Conservation (phyloP, 2,113 vertebrate species). For the Corythornis vintsioides region DNA sequence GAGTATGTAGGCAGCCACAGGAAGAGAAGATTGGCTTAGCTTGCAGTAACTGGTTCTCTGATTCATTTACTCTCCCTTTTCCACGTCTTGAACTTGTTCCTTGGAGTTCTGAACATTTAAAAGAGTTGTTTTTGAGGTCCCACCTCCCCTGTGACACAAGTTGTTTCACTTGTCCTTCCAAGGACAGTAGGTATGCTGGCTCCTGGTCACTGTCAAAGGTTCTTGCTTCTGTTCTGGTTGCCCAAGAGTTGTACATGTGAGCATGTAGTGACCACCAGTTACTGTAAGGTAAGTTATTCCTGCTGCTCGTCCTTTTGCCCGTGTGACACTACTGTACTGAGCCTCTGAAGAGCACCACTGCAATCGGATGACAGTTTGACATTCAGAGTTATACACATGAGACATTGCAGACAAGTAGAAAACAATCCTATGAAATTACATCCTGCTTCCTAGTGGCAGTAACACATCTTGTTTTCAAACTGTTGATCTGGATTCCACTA, state of each 20-base stretch:
- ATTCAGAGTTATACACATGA: slow-evolving; percentile 10
- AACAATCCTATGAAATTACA: slow-evolving; percentile 68
- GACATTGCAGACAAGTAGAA: not conserved
- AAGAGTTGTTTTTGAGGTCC: not conserved
- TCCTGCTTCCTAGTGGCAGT: slow-evolving; percentile 40
- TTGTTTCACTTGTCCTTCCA: not conserved
- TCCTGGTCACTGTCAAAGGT: not conserved
- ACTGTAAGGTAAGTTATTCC: not conserved
- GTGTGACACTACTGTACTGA: not conserved
- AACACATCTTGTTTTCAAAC: slow-evolving; percentile 42
- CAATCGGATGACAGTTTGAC: slow-evolving; percentile 50
- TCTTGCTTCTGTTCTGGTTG: not conserved
- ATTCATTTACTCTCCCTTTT: not conserved
- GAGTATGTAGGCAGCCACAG: not conserved
- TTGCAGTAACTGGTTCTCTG: slow-evolving; percentile 12
- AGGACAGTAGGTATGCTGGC: not conserved
- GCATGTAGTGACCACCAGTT: not conserved
- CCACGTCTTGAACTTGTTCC: not conserved
- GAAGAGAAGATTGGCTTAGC: not conserved
- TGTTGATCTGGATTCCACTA: not conserved
- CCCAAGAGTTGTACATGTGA: not conserved
- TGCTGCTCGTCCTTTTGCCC: not conserved
- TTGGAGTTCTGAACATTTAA: not conserved
- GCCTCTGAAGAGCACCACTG: not conserved
- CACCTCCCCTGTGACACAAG: not conserved